Percentiles rank a stretch among this genome's conserved stretches.
Conservation (phyloP, 2,797 vertebrate genomes). For the Hemibagrus guttatus region DNA sequence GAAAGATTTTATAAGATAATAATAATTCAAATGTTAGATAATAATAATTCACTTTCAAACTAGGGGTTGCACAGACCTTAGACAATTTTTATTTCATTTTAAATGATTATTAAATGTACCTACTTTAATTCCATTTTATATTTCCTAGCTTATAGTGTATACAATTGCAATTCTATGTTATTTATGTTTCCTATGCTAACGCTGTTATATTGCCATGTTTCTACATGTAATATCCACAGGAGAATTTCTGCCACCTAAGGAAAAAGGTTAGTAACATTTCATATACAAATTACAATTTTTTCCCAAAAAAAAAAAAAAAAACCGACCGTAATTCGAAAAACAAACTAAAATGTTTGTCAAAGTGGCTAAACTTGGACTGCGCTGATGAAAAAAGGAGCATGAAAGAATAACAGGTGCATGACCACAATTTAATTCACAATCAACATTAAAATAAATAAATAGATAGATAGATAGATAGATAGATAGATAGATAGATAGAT, state of each 20-base stretch:
- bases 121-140: neutral
- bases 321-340: neutral
- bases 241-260: conserved; percentile 71
- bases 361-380: neutral
- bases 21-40: neutral
- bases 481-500: too few relatives aligned
- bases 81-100: too few relatives aligned
- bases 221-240: conserved; percentile 55
- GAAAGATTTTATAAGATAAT: neutral
- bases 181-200: neutral
- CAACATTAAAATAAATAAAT: neutral
- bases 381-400: neutral
- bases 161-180: neutral
- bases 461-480: too few relatives aligned
- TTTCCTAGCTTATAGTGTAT: neutral
- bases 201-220: neutral
- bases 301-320: neutral
- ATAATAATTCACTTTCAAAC: neutral
- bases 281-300: neutral
- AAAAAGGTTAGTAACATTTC: conserved; percentile 70
- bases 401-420: conserved; percentile 42
- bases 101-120: too few relatives aligned
- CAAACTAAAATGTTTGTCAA: neutral
- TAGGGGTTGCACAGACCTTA: neutral
- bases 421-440: neutral